Conservation (phyloP, 1,140 invertebrate species). For the Pseudobourletiella spinata region DNA sequence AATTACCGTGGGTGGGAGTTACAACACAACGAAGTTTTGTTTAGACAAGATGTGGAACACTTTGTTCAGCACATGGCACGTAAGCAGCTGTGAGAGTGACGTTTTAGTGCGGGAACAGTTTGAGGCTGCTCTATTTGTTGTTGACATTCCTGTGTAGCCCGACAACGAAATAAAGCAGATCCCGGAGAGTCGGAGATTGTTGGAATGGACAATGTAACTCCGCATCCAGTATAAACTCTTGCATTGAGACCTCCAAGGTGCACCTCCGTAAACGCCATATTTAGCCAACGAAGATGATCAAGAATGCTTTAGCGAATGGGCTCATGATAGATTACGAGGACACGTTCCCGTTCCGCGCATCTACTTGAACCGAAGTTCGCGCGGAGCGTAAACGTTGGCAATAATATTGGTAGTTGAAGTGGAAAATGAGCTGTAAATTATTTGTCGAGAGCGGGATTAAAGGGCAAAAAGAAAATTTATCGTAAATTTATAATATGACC, state of each 20-base stretch:
- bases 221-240: constrained; percentile 46
- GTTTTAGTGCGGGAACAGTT: background rate
- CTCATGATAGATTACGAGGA: constrained; percentile 49
- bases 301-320: constrained; percentile 51
- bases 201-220: background rate
- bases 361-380: constrained; percentile 49
- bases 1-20: background rate
- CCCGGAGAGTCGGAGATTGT: background rate
- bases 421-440: no score
- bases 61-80: no score
- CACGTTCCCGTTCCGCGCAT: constrained; percentile 45
- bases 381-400: constrained; percentile 41
- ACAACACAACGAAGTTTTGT: background rate
- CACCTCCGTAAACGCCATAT: constrained; percentile 62
- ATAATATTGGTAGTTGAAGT: background rate
- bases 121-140: background rate
- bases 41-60: constrained; percentile 1
- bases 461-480: no score
- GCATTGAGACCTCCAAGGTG: constrained; percentile 85
- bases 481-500: constrained; percentile 15
- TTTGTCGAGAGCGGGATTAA: no score
- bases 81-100: no score
- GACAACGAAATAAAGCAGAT: background rate
- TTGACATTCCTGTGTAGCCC: background rate
- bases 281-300: constrained; percentile 56